phyloP scores from a whole-genome alignment of 2,888 invertebrate genomes.

The Drosophila pseudotakahashii region DNA sequence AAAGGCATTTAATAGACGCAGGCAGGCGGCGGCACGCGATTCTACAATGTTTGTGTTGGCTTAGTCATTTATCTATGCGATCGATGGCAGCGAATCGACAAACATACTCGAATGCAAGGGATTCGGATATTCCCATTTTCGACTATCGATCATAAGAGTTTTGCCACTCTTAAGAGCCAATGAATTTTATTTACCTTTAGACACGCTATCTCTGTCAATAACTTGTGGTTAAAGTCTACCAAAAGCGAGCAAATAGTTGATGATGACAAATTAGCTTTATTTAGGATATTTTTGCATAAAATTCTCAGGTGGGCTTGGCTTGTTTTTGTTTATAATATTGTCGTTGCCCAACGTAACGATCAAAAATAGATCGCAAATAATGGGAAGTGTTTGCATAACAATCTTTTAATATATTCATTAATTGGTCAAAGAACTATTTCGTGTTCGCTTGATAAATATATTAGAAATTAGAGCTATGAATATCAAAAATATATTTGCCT shows the following conservation, averaged over 20 bases:
- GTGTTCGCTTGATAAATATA: too few species aligned
- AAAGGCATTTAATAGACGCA: conserved; percentile 60
- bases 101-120: background rate
- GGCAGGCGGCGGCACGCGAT: conserved; percentile 39
- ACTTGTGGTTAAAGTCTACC: conserved; percentile 13
- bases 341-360: conserved; percentile 14
- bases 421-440: background rate
- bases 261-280: conserved; percentile 21
- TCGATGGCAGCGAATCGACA: conserved; percentile 51
- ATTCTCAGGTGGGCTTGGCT: conserved; percentile 40
- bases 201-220: conserved; percentile 11
- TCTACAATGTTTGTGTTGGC: conserved; percentile 15
- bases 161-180: background rate
- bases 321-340: conserved; percentile 31
- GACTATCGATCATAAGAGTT: conserved; percentile 9
- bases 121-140: conserved; percentile 1
- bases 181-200: conserved; percentile 8
- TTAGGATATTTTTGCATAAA: conserved; percentile 23
- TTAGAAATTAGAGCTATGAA: too few species aligned
- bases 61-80: conserved; percentile 36
- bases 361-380: conserved; percentile 31
- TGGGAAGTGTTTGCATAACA: conserved; percentile 8
- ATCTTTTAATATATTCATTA: background rate
- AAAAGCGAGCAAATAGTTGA: background rate
- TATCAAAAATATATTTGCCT: too few species aligned